phyloP scores from a whole-genome alignment of 2,888 invertebrate species.

The Anthoptus insignis region DNA sequence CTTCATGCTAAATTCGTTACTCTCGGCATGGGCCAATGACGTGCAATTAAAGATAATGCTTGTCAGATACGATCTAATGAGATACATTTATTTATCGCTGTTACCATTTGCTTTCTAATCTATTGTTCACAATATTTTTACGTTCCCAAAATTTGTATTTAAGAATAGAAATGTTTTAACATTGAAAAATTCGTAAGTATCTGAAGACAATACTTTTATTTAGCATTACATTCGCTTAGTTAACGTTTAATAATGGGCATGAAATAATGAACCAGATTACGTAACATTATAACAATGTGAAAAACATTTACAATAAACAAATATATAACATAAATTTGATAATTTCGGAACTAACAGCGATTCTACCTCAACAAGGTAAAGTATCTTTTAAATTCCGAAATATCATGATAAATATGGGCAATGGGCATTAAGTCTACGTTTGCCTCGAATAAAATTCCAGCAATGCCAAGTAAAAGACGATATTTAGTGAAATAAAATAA shows the following conservation, averaged over 20 bases:
- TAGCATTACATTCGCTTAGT: too few species aligned
- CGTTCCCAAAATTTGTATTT: not conserved
- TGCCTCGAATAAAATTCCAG: conserved; percentile 56
- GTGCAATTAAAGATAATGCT: conserved; percentile 36
- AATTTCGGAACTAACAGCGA: too few species aligned
- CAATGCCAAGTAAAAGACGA: conserved; percentile 40
- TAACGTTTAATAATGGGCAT: too few species aligned
- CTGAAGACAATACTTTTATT: too few species aligned
- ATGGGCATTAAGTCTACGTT: conserved; percentile 46
- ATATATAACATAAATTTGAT: too few species aligned
- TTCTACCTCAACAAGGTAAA: too few species aligned
- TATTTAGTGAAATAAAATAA: conserved; percentile 39
- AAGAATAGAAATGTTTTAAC: too few species aligned
- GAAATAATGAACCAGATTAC: too few species aligned
- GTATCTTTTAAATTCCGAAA: too few species aligned
- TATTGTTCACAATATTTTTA: conserved; percentile 4
- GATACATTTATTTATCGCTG: conserved; percentile 18
- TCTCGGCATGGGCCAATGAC: conserved; percentile 41
- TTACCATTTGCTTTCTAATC: conserved; percentile 25
- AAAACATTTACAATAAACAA: too few species aligned
- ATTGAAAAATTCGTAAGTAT: too few species aligned
- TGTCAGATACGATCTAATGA: conserved; percentile 22
- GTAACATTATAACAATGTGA: too few species aligned
- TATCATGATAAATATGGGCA: conserved; percentile 36
- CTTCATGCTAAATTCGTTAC: conserved; percentile 35